These are phyloP conservation scores for Hydra vulgaris DNA, from an alignment of 30 jellyfish, hydroid and myxozoan species.

Conservation along the genomic window DNA sequence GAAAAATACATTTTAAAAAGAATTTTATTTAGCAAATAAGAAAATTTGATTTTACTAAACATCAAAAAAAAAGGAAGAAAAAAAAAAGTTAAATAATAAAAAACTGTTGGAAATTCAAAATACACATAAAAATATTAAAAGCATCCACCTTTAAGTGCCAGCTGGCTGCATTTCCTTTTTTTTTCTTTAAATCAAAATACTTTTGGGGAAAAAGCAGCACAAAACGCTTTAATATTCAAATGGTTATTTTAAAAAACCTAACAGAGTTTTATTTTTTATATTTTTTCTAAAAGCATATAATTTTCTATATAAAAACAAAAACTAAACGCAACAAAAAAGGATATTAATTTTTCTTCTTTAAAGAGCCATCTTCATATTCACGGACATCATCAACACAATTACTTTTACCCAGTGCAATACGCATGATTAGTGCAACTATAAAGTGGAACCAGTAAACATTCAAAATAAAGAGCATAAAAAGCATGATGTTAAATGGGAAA, in stretches of 20 bases:
- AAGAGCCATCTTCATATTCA: slow-evolving; percentile 29
- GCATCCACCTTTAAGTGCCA: background rate
- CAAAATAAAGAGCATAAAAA: slow-evolving; percentile 50
- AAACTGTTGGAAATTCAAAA: background rate
- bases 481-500: slow-evolving; percentile 61
- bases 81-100: too few relatives aligned
- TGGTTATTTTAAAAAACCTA: background rate
- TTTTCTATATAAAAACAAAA: background rate
- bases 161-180: background rate
- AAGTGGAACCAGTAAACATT: slow-evolving; percentile 79
- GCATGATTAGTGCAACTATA: slow-evolving; percentile 47
- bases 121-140: background rate
- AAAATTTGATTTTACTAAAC: background rate
- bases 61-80: background rate
- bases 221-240: background rate
- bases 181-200: too few relatives aligned
- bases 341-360: background rate
- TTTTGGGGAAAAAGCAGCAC: background rate
- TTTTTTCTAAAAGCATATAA: too few relatives aligned
- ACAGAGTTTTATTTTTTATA: too few relatives aligned
- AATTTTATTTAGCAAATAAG: too few relatives aligned
- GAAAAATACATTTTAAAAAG: too few relatives aligned
- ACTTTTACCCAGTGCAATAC: slow-evolving; percentile 59
- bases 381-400: slow-evolving; percentile 67
- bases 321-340: background rate